Evolutionary conservation across 2,797 vertebrate genomes (phyloP).

Genomic region (Anabacerthia variegaticeps): DNA sequence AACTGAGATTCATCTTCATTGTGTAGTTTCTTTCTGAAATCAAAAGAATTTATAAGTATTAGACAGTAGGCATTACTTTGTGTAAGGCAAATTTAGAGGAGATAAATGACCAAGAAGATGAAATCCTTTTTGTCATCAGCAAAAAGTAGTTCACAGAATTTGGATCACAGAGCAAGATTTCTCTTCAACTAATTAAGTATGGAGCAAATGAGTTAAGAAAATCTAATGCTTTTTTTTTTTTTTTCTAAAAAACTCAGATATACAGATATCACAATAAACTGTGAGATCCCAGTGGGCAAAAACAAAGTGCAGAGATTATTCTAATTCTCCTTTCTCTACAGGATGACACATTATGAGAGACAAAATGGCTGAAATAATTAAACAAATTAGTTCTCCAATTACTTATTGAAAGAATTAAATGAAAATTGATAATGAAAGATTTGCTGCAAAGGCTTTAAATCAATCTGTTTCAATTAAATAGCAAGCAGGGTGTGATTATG

Average conservation of each 20-base stretch:
- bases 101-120: neutral
- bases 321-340: neutral
- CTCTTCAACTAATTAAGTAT: neutral
- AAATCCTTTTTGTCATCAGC: slow-evolving; percentile 2
- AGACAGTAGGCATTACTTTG: neutral
- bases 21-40: neutral
- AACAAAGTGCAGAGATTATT: neutral
- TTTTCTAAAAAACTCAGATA: neutral
- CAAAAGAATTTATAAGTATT: neutral
- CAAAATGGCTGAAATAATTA: slow-evolving; percentile 37
- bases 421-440: slow-evolving; percentile 6
- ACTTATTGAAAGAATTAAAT: neutral
- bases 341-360: neutral
- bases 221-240: neutral
- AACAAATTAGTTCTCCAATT: neutral
- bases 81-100: neutral
- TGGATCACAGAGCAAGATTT: neutral
- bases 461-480: neutral
- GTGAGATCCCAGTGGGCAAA: neutral
- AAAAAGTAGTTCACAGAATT: neutral
- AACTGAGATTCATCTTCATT: neutral
- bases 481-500: neutral
- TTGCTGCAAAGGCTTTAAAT: neutral
- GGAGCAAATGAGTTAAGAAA: neutral
- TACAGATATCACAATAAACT: neutral